Conservation (phyloP, 2,888 invertebrate species). For the Rhodophaea formosa region DNA sequence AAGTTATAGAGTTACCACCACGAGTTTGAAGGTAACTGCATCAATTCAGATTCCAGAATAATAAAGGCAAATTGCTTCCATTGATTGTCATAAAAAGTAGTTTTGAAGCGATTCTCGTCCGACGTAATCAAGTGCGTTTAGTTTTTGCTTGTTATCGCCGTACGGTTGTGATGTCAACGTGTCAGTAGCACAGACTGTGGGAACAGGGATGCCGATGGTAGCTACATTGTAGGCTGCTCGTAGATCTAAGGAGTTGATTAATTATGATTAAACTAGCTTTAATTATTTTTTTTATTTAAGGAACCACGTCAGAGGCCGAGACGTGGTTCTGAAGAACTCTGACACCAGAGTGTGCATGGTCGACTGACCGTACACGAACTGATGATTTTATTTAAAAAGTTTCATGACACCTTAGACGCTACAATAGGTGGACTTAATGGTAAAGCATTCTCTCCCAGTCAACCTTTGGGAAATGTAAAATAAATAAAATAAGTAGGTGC, state of each 20-base stretch:
- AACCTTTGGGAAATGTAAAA: no score
- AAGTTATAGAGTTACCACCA: not conserved
- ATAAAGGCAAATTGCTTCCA: constrained; percentile 13
- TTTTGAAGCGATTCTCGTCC: not conserved
- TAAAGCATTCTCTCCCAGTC: no score
- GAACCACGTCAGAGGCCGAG: no score
- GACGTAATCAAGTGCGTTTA: constrained; percentile 7
- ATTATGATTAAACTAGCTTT: no score
- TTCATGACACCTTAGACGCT: no score
- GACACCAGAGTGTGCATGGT: no score
- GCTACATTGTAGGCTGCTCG: not conserved
- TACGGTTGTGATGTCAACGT: constrained; percentile 29
- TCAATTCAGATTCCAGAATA: constrained; percentile 8
- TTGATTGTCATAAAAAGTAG: constrained; percentile 9
- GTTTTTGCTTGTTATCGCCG: constrained; percentile 12
- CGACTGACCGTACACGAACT: no score
- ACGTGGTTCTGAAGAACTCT: no score
- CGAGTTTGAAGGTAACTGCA: not conserved
- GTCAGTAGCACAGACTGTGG: constrained; percentile 15
- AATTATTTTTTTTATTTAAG: no score
- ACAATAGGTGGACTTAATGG: no score
- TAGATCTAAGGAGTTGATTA: not conserved
- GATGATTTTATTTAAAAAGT: no score
- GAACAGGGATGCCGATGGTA: constrained; percentile 11
- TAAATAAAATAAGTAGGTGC: no score